Percentiles rank a stretch among this genome's conserved stretches.
phyloP scores from a whole-genome alignment of 2,113 vertebrate genomes.

The Hirundichthys speculiger region DNA sequence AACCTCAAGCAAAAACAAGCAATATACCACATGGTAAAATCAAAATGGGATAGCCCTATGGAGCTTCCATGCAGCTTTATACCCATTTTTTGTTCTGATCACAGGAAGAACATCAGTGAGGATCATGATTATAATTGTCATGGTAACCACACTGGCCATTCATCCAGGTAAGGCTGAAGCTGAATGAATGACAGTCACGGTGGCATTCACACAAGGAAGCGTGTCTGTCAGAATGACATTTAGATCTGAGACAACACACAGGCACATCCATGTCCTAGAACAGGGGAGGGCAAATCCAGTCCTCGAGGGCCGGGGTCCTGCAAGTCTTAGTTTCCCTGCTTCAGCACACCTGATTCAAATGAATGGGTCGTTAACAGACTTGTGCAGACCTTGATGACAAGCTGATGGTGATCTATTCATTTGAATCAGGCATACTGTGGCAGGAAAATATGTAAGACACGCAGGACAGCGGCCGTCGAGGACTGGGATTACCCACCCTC shows the following conservation, averaged over 20 bases:
- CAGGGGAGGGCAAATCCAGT: too few species aligned
- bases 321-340: too few species aligned
- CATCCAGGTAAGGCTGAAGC: constrained; percentile 69
- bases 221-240: constrained; percentile 36
- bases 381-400: too few species aligned
- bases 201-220: constrained; percentile 56
- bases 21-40: constrained; percentile 51
- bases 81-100: constrained; percentile 24
- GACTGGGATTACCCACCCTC: too few species aligned
- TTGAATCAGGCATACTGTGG: too few species aligned
- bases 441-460: too few species aligned
- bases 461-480: too few species aligned
- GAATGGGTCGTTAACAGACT: too few species aligned
- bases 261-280: constrained; percentile 61
- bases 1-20: constrained; percentile 61
- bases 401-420: too few species aligned
- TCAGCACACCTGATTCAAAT: too few species aligned
- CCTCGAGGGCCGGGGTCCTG: too few species aligned
- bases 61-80: constrained; percentile 68
- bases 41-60: constrained; percentile 50
- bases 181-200: constrained; percentile 80
- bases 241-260: constrained; percentile 56
- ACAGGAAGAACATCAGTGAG: constrained; percentile 37
- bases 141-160: constrained; percentile 75
- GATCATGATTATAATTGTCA: constrained; percentile 32